Evolutionary conservation across 2,888 invertebrate genomes (phyloP).

Genomic region (Idaea dimidiata): DNA sequence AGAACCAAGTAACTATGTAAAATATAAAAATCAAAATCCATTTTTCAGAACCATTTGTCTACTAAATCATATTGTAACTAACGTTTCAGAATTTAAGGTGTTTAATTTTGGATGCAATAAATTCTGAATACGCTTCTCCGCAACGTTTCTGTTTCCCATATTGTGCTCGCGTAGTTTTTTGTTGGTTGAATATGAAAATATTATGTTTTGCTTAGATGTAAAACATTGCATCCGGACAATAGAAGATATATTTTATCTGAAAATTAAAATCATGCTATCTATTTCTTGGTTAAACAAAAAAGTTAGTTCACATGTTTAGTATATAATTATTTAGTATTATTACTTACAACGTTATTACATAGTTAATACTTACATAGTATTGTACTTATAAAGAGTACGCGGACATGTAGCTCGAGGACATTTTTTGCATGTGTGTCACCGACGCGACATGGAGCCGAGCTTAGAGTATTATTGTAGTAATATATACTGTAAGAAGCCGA

Average conservation of each 20-base stretch:
- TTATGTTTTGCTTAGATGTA: neutral
- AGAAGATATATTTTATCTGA: neutral
- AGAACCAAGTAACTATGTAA: neutral
- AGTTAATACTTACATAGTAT: no score
- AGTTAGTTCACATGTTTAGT: no score
- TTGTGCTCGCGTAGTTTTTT: neutral
- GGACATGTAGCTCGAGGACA: no score
- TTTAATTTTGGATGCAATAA: neutral
- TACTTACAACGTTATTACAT: no score
- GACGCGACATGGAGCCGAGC: no score
- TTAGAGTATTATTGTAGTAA: no score
- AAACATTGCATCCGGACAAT: neutral
- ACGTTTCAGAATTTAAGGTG: slow-evolving; percentile 1
- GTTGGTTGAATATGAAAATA: neutral
- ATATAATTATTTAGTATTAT: no score
- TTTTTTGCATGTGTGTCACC: no score
- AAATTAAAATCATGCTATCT: neutral
- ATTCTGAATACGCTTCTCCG: neutral
- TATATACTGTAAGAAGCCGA: no score
- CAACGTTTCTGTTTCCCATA: neutral
- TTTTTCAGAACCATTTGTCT: neutral
- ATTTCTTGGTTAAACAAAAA: neutral
- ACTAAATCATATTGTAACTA: neutral
- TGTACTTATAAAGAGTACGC: no score
- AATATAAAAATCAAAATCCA: neutral